phyloP scores from a whole-genome alignment of 2,888 invertebrate species.

The Ethmia dodecea region DNA sequence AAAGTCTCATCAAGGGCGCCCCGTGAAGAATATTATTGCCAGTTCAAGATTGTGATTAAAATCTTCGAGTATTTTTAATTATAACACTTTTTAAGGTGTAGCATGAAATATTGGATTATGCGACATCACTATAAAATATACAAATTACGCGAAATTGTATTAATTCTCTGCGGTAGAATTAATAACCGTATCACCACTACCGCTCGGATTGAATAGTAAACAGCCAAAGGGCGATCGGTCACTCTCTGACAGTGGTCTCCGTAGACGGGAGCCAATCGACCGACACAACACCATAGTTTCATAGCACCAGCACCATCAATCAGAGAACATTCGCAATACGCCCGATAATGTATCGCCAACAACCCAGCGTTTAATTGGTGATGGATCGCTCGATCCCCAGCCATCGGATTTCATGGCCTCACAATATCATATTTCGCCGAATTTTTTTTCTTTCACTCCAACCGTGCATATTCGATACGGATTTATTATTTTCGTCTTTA shows the following conservation, averaged over 20 bases:
- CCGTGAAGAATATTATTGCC: slow-evolving; percentile 30
- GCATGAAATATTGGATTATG: too few relatives aligned
- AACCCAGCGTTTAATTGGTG: slow-evolving; percentile 70
- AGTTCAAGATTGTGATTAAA: slow-evolving; percentile 32
- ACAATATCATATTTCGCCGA: slow-evolving; percentile 44
- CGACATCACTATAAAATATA: too few relatives aligned
- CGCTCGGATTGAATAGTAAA: slow-evolving; percentile 32
- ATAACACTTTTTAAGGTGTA: too few relatives aligned
- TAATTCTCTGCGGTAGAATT: slow-evolving; percentile 20
- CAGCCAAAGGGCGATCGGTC: slow-evolving; percentile 45
- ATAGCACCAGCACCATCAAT: slow-evolving; percentile 61
- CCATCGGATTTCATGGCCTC: slow-evolving; percentile 48
- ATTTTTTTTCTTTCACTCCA: slow-evolving; percentile 46
- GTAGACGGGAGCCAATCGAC: slow-evolving; percentile 35
- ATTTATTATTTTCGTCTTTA: slow-evolving; percentile 73
- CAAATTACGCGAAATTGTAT: too few relatives aligned
- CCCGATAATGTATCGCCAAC: slow-evolving; percentile 69
- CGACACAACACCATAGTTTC: slow-evolving; percentile 48
- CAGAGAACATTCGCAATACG: slow-evolving; percentile 55
- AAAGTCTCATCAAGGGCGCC: slow-evolving; percentile 36
- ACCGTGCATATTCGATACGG: slow-evolving; percentile 70
- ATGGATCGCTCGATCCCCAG: slow-evolving; percentile 53
- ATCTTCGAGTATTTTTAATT: too few relatives aligned
- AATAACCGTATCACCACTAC: slow-evolving; percentile 26
- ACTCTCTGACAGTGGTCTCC: slow-evolving; percentile 48